Evolutionary conservation across 2,113 vertebrate genomes (phyloP).

Genomic region (Pollachius pollachius): DNA sequence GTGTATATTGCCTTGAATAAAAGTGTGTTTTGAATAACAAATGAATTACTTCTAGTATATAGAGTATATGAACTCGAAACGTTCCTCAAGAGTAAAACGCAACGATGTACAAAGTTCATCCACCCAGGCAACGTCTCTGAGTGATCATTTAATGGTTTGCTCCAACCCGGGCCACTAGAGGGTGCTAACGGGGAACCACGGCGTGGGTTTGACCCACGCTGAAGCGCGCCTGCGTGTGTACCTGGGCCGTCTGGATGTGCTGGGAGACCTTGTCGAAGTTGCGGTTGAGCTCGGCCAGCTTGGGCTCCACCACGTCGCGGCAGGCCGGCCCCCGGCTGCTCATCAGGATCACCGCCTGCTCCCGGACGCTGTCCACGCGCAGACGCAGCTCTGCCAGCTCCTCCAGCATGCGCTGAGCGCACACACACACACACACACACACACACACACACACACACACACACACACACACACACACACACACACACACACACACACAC

Average conservation of each 20-base stretch:
- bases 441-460: neutral
- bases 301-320: constrained; percentile 88
- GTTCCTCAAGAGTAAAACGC: too few relatives aligned
- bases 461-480: neutral
- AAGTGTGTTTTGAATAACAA: too few relatives aligned
- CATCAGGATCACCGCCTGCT: constrained; percentile 88
- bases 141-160: too few relatives aligned
- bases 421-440: constrained; percentile 3
- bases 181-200: neutral
- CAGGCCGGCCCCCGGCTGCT: constrained; percentile 83
- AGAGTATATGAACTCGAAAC: too few relatives aligned
- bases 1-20: too few relatives aligned
- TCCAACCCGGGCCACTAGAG: constrained; percentile 28
- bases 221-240: constrained; percentile 40
- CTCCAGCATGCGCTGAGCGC: constrained; percentile 77
- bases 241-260: constrained; percentile 87
- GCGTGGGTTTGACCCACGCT: too few relatives aligned
- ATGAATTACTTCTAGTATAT: too few relatives aligned
- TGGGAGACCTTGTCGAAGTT: constrained; percentile 96
- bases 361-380: constrained; percentile 86
- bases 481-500: neutral
- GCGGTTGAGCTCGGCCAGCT: constrained; percentile 87
- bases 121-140: too few relatives aligned
- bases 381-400: constrained; percentile 84
- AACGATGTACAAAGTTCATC: too few relatives aligned